Evolutionary conservation across 2,113 vertebrate genomes (phyloP).

Genomic region (Mobula hypostoma): DNA sequence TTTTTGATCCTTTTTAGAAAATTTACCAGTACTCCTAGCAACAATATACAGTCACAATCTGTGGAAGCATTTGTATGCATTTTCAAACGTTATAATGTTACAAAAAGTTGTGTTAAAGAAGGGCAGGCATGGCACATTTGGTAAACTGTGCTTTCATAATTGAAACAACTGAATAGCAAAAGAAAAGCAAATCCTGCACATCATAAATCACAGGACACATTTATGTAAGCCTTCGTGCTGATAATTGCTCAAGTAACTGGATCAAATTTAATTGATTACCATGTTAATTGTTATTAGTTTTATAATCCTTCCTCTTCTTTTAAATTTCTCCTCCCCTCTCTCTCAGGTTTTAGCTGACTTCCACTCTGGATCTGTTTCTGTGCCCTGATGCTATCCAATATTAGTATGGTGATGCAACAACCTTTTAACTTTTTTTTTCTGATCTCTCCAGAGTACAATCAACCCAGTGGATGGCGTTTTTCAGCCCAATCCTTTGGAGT

Average conservation of each 20-base stretch:
- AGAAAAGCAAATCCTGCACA: background rate
- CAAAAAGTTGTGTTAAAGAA: background rate
- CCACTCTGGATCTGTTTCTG: slow-evolving; percentile 16
- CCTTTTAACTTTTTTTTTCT: slow-evolving; percentile 40
- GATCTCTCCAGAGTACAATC: slow-evolving; percentile 79
- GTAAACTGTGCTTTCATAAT: background rate
- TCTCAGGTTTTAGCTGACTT: slow-evolving; percentile 33
- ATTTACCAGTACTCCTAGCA: background rate
- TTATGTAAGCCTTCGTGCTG: background rate
- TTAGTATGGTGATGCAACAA: background rate
- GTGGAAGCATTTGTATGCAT: background rate
- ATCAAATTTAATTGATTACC: background rate
- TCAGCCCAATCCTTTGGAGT: slow-evolving; percentile 78
- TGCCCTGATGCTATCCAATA: background rate
- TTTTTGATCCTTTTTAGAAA: background rate
- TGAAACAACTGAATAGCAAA: background rate
- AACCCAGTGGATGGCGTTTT: slow-evolving; percentile 95
- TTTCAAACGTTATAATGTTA: background rate
- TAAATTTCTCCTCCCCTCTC: slow-evolving; percentile 42
- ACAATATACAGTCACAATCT: background rate
- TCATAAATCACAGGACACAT: background rate
- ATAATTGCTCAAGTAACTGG: background rate
- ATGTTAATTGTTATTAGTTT: too few relatives aligned
- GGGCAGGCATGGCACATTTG: background rate
- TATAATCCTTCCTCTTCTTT: slow-evolving; percentile 34